Percentiles rank a stretch among this genome's conserved stretches.
These are phyloP conservation scores for Scrobipalpa atriplicella DNA, from an alignment of 2,888 invertebrate species.

Conservation along the genomic window DNA sequence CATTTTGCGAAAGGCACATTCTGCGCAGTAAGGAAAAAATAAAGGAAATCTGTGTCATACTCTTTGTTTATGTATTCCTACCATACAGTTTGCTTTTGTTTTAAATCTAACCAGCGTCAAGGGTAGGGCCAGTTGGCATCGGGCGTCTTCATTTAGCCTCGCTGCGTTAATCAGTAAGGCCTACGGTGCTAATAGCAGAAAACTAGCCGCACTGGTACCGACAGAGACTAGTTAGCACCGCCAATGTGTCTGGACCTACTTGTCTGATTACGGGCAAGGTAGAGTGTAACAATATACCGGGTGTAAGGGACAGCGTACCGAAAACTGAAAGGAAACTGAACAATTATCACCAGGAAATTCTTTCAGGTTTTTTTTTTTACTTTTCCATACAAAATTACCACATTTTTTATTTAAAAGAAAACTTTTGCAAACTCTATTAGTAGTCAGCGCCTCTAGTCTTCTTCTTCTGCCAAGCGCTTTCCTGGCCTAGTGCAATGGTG, in stretches of 20 bases:
- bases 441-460: too few relatives aligned
- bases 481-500: too few relatives aligned
- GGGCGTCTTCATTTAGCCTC: constrained; percentile 69
- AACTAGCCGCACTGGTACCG: constrained; percentile 63
- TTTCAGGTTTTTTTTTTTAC: too few relatives aligned
- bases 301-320: too few relatives aligned
- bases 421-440: too few relatives aligned
- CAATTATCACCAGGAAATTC: too few relatives aligned
- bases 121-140: constrained; percentile 51
- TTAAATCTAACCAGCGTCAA: constrained; percentile 37
- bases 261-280: constrained; percentile 14
- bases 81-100: constrained; percentile 17
- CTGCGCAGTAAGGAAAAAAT: too few relatives aligned
- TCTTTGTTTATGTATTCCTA: constrained; percentile 13
- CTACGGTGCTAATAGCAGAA: constrained; percentile 77
- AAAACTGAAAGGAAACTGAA: too few relatives aligned
- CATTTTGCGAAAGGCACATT: too few relatives aligned
- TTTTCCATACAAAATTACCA: too few relatives aligned
- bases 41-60: neutral
- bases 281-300: neutral
- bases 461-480: too few relatives aligned
- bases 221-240: constrained; percentile 53
- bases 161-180: constrained; percentile 75
- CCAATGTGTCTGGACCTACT: constrained; percentile 45
- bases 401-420: too few relatives aligned